phyloP scores from a whole-genome alignment of 2,888 invertebrate species.

The Nebria salina region DNA sequence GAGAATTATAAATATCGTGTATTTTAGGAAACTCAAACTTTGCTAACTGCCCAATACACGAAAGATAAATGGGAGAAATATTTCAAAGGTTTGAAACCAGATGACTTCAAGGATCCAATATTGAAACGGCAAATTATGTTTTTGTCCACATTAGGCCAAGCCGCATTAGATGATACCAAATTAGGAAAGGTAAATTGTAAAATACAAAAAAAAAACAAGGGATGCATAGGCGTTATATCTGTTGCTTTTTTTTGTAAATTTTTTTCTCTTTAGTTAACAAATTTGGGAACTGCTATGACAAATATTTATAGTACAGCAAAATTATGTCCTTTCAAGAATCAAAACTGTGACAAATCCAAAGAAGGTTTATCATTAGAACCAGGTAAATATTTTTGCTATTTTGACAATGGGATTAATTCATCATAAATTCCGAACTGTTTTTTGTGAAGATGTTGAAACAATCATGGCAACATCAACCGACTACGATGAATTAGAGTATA shows the following conservation, averaged over 20 bases:
- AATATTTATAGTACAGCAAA: conserved; percentile 62
- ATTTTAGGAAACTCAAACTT: conserved; percentile 54
- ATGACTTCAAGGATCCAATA: conserved; percentile 59
- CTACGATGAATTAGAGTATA: conserved; percentile 70
- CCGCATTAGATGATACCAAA: conserved; percentile 60
- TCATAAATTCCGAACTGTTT: conserved; percentile 52
- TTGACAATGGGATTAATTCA: background rate
- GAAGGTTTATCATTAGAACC: conserved; percentile 59
- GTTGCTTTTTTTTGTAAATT: no score
- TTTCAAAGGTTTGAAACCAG: conserved; percentile 56
- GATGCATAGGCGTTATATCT: no score
- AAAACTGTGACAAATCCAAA: conserved; percentile 56
- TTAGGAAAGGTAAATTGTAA: conserved; percentile 56
- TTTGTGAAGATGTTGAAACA: conserved; percentile 58
- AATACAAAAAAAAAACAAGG: background rate
- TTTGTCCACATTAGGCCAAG: conserved; percentile 63
- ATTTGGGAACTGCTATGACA: conserved; percentile 53
- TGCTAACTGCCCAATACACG: conserved; percentile 57
- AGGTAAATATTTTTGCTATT: conserved; percentile 52
- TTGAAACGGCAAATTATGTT: conserved; percentile 62
- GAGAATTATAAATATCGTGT: background rate
- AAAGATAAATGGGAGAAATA: conserved; percentile 61
- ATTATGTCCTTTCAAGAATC: conserved; percentile 60
- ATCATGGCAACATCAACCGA: conserved; percentile 64
- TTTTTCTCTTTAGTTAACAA: conserved; percentile 52